Percentiles rank a stretch among this genome's conserved stretches.
These are phyloP conservation scores for Busseola fusca DNA, from an alignment of 2,888 invertebrate genomes.

Conservation along the genomic window DNA sequence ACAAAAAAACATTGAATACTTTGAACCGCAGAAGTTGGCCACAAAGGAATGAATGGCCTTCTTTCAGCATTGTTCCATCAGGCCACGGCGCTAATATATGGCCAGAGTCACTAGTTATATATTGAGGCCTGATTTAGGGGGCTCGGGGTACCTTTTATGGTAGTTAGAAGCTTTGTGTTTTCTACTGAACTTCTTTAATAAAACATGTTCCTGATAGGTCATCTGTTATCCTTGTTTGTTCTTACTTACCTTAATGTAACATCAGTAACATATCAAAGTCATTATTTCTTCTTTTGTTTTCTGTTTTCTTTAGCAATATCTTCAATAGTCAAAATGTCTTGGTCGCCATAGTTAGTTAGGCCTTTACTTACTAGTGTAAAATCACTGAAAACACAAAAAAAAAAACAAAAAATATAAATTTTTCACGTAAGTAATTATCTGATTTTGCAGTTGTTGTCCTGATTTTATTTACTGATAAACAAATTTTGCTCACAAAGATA, in stretches of 20 bases:
- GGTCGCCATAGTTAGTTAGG: not conserved
- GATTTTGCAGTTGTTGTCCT: too few species aligned
- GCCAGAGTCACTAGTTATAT: conserved; percentile 34
- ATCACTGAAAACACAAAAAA: too few species aligned
- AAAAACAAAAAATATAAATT: too few species aligned
- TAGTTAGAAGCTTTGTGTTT: conserved; percentile 40
- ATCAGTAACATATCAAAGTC: not conserved
- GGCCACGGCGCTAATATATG: conserved; percentile 55
- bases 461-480: too few species aligned
- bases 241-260: not conserved
- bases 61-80: conserved; percentile 58
- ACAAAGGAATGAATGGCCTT: conserved; percentile 61
- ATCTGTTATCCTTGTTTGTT: conserved; percentile 23
- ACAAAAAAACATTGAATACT: conserved; percentile 62
- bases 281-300: not conserved
- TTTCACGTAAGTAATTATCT: not conserved
- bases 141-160: conserved; percentile 37
- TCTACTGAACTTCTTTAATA: conserved; percentile 37
- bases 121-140: conserved; percentile 50
- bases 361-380: not conserved
- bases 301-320: not conserved
- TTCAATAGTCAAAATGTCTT: too few species aligned
- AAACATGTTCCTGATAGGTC: conserved; percentile 6
- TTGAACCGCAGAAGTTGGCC: conserved; percentile 55
- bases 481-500: too few species aligned